A percentile compares a stretch with the other conserved stretches of the same genome.
These are phyloP conservation scores for Omphaloscelis lunosa DNA, from an alignment of 2,888 invertebrate species.

Conservation along the genomic window DNA sequence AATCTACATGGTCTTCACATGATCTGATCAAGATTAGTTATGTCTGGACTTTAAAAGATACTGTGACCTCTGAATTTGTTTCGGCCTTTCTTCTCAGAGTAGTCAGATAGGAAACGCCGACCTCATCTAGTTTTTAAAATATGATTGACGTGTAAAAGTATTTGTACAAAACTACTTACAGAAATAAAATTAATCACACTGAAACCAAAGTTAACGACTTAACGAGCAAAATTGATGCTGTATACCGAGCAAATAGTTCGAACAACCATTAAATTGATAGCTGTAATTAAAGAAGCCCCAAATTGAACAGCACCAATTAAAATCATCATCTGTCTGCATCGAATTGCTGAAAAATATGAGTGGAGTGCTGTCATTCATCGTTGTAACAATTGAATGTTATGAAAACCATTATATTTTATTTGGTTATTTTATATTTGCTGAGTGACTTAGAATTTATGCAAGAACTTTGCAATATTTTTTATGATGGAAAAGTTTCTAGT, in stretches of 20 bases:
- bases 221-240: conserved; percentile 47
- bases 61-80: no score
- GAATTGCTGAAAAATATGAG: conserved; percentile 28
- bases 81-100: no score
- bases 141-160: no score
- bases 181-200: no score
- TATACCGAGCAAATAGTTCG: conserved; percentile 48
- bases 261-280: conserved; percentile 57
- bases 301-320: conserved; percentile 58
- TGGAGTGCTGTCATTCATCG: conserved; percentile 1
- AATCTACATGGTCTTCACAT: no score
- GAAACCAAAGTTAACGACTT: conserved; percentile 39
- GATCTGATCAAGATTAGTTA: no score
- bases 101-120: no score
- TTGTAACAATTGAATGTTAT: conserved; percentile 1
- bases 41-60: no score
- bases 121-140: no score
- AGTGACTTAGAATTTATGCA: neutral
- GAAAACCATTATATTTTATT: neutral
- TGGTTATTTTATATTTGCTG: neutral
- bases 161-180: no score
- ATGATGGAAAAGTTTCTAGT: neutral
- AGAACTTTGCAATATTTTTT: conserved; percentile 7
- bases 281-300: conserved; percentile 59
- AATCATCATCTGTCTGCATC: conserved; percentile 49